These are phyloP conservation scores for Aspidapion aeneum DNA, from an alignment of 2,888 invertebrate species.

Conservation along the genomic window DNA sequence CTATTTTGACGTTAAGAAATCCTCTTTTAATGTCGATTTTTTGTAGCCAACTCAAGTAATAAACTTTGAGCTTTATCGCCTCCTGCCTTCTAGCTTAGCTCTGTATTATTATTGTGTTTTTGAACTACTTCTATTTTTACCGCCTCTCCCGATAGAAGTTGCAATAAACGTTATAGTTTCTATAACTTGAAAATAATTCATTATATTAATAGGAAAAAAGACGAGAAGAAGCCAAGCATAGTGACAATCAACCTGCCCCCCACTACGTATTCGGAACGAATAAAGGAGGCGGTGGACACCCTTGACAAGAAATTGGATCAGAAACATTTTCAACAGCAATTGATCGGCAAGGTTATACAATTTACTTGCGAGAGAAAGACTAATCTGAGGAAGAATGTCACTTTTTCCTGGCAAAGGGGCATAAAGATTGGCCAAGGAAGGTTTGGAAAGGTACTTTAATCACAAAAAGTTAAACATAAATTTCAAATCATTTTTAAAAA, in stretches of 20 bases:
- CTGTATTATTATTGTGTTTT: no score
- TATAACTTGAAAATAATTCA: no score
- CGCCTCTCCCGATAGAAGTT: no score
- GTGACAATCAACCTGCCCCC: slow-evolving; percentile 34
- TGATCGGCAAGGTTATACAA: slow-evolving; percentile 58
- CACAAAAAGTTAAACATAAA: no score
- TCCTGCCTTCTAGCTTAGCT: no score
- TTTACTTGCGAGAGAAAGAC: slow-evolving; percentile 61
- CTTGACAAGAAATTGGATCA: slow-evolving; percentile 65
- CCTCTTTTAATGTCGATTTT: no score
- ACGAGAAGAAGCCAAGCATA: slow-evolving; percentile 12
- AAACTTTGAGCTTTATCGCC: no score
- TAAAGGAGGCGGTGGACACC: slow-evolving; percentile 51
- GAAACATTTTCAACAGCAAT: slow-evolving; percentile 52
- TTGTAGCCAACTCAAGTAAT: no score
- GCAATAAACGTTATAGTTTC: no score
- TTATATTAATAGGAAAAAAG: slow-evolving; percentile 18
- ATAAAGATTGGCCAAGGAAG: slow-evolving; percentile 64
- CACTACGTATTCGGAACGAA: slow-evolving; percentile 41
- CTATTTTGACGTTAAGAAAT: no score
- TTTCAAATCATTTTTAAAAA: no score
- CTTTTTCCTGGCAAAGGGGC: slow-evolving; percentile 92
- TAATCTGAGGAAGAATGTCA: slow-evolving; percentile 73
- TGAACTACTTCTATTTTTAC: no score
- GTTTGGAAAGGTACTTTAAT: slow-evolving; percentile 18